Percentiles rank a stretch among this genome's conserved stretches.
These are phyloP conservation scores for Coleophora flavipennella DNA, from an alignment of 2,888 invertebrate species.

Conservation along the genomic window DNA sequence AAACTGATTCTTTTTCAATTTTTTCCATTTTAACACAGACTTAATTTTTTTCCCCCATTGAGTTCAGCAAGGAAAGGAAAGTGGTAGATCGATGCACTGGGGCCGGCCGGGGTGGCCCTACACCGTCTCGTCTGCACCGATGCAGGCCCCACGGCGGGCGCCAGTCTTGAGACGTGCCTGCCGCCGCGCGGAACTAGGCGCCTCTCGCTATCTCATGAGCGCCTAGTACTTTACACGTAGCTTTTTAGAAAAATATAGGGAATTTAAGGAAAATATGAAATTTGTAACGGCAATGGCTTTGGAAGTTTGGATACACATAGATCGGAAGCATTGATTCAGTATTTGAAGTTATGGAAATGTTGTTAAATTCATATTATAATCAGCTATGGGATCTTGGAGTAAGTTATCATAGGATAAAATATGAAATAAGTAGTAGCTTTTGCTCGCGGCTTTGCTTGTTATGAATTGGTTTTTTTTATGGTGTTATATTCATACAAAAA, in stretches of 20 bases:
- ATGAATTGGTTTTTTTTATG: no score
- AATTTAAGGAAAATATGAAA: conserved; percentile 3
- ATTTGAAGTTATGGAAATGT: conserved; percentile 25
- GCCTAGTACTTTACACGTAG: conserved; percentile 25
- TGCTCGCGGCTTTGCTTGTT: no score
- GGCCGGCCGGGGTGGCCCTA: conserved; percentile 29
- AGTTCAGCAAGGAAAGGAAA: conserved; percentile 26
- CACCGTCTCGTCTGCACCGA: conserved; percentile 40
- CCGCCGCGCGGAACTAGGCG: conserved; percentile 24
- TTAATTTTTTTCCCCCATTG: no score
- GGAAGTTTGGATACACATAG: conserved; percentile 3
- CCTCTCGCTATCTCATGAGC: conserved; percentile 12
- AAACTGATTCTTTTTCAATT: no score
- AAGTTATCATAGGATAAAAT: conserved; percentile 22
- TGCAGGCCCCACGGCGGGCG: conserved; percentile 46
- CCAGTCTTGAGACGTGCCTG: conserved; percentile 31
- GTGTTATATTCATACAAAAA: no score
- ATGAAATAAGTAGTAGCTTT: no score
- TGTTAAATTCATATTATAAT: conserved; percentile 33
- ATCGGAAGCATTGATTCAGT: conserved; percentile 3
- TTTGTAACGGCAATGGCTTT: no score
- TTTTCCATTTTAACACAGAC: no score
- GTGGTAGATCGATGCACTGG: conserved; percentile 48
- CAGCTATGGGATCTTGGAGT: conserved; percentile 42
- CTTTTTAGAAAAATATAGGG: neutral